A percentile compares a stretch with the other conserved stretches of the same genome.
phyloP scores from a whole-genome alignment of 2,888 invertebrate species.

The Cryptus viduatorius region DNA sequence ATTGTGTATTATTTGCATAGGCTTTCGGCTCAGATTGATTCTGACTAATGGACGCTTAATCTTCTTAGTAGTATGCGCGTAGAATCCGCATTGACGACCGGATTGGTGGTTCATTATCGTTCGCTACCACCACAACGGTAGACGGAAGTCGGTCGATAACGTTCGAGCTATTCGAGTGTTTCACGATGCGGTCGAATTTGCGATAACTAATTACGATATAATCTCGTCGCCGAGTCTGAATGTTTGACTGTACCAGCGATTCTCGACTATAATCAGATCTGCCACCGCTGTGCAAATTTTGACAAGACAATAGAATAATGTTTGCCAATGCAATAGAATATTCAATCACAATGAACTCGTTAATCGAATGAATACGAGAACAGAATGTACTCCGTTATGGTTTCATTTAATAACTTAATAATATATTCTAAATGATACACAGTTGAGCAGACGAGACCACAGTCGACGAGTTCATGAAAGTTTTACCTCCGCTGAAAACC shows the following conservation, averaged over 20 bases:
- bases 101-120: slow-evolving; percentile 16
- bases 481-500: too few relatives aligned
- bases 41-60: neutral
- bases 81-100: slow-evolving; percentile 1
- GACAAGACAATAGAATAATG: neutral
- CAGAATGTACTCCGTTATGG: too few relatives aligned
- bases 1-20: neutral
- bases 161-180: slow-evolving; percentile 11
- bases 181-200: neutral
- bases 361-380: too few relatives aligned
- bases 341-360: too few relatives aligned
- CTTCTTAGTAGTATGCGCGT: neutral
- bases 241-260: neutral
- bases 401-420: too few relatives aligned
- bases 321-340: too few relatives aligned
- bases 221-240: neutral
- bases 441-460: too few relatives aligned
- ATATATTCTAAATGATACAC: too few relatives aligned
- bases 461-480: too few relatives aligned
- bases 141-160: slow-evolving; percentile 18
- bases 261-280: neutral
- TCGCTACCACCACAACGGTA: neutral
- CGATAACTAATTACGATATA: slow-evolving; percentile 34
- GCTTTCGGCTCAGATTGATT: neutral
- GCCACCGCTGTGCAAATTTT: neutral